These are phyloP conservation scores for Xanthia togata DNA, from an alignment of 2,888 invertebrate species.

Conservation along the genomic window DNA sequence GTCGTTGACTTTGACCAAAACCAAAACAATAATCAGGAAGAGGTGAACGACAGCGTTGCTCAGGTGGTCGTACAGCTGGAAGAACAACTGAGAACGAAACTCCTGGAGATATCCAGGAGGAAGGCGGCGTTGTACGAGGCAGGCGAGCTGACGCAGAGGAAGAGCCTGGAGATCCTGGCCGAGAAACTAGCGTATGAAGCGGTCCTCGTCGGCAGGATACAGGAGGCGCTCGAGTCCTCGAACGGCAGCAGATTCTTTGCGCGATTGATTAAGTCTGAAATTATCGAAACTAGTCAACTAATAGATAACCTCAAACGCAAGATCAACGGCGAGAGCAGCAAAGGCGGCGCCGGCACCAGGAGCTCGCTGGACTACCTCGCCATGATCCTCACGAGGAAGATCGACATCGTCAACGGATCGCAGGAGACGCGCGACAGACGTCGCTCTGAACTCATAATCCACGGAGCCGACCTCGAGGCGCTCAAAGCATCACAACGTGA, in stretches of 20 bases:
- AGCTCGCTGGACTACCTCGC: slow-evolving; percentile 93
- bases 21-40: slow-evolving; percentile 70
- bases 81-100: slow-evolving; percentile 92
- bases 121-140: slow-evolving; percentile 92
- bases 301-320: slow-evolving; percentile 93
- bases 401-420: slow-evolving; percentile 85
- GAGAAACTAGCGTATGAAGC: slow-evolving; percentile 96
- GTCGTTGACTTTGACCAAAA: slow-evolving; percentile 87
- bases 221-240: slow-evolving; percentile 92
- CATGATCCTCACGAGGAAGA: slow-evolving; percentile 93
- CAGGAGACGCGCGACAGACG: slow-evolving; percentile 75
- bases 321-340: slow-evolving; percentile 89
- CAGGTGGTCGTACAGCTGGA: slow-evolving; percentile 92
- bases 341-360: slow-evolving; percentile 81
- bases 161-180: slow-evolving; percentile 93
- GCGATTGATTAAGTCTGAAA: slow-evolving; percentile 92
- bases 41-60: slow-evolving; percentile 88
- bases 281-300: slow-evolving; percentile 94
- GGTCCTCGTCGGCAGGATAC: slow-evolving; percentile 92
- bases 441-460: slow-evolving; percentile 81
- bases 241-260: slow-evolving; percentile 91
- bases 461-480: slow-evolving; percentile 88
- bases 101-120: slow-evolving; percentile 92
- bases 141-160: slow-evolving; percentile 92
- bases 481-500: slow-evolving; percentile 91